Conservation (phyloP, 2,888 invertebrate genomes). For the Sphaerolaimus hirsutus region DNA sequence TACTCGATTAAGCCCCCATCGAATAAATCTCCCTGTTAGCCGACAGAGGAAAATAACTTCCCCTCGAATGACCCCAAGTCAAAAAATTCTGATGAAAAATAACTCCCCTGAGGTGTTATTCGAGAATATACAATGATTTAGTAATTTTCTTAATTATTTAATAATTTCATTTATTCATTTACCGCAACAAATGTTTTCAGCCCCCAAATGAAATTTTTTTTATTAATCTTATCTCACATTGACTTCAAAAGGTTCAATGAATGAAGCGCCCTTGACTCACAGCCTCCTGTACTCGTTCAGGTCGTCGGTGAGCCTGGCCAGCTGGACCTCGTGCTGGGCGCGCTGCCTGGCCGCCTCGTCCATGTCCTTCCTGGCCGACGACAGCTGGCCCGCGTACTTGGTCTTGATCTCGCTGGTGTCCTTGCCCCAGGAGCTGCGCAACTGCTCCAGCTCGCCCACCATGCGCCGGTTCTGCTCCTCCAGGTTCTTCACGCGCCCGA, state of each 20-base stretch:
- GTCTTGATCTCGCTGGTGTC: constrained; percentile 24
- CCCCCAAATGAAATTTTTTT: too few species aligned
- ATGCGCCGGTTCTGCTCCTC: constrained; percentile 24
- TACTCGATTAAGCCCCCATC: too few species aligned
- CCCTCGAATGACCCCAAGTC: too few species aligned
- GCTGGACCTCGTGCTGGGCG: constrained; percentile 30
- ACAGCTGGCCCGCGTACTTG: constrained; percentile 30
- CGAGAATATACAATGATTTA: too few species aligned
- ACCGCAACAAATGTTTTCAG: constrained; percentile 1
- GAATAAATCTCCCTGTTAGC: too few species aligned
- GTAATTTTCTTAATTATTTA: too few species aligned
- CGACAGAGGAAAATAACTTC: too few species aligned
- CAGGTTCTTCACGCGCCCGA: constrained; percentile 28
- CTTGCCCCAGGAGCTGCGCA: constrained; percentile 23
- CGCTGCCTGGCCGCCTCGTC: constrained; percentile 32
- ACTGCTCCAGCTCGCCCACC: constrained; percentile 21
- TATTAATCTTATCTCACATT: too few species aligned
- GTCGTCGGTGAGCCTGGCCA: constrained; percentile 29
- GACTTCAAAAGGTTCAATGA: too few species aligned
- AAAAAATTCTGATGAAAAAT: too few species aligned
- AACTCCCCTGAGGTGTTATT: too few species aligned
- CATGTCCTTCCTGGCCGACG: constrained; percentile 30
- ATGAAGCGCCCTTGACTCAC: constrained; percentile 8
- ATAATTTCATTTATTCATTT: too few species aligned
- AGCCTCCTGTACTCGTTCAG: constrained; percentile 24